These are phyloP conservation scores for Ellobius talpinus DNA, from an alignment of 2,113 vertebrate genomes.

Conservation along the genomic window DNA sequence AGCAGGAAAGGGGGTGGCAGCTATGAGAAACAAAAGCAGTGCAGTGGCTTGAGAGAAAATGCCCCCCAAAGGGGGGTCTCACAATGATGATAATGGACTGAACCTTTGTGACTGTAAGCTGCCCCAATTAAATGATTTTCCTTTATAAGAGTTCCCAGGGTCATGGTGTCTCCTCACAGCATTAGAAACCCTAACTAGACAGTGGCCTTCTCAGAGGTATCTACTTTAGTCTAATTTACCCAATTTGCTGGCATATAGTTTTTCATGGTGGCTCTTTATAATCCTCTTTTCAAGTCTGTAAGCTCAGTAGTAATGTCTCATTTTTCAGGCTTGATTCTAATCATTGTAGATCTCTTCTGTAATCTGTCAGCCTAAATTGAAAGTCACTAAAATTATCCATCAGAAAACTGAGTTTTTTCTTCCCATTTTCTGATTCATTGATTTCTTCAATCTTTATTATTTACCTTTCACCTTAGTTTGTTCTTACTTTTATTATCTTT, in stretches of 20 bases:
- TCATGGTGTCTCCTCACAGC: not conserved
- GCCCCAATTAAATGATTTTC: not conserved
- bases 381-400: not conserved
- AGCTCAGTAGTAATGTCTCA: not conserved
- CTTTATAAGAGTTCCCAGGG: not conserved
- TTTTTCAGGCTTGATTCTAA: not conserved
- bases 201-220: not conserved
- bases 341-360: not conserved
- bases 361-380: too few species aligned
- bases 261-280: not conserved
- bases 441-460: not conserved
- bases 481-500: not conserved
- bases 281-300: not conserved
- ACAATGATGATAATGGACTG: not conserved
- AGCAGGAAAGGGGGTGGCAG: not conserved
- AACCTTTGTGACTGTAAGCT: not conserved
- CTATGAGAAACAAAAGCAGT: not conserved
- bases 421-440: not conserved
- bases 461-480: not conserved
- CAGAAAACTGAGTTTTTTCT: not conserved
- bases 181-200: too few species aligned
- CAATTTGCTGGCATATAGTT: not conserved
- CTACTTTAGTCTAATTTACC: not conserved
- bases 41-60: not conserved
- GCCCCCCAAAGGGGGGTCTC: too few species aligned